Evolutionary conservation across 2,113 vertebrate genomes (phyloP).

Genomic region (Boleophthalmus pectinirostris): DNA sequence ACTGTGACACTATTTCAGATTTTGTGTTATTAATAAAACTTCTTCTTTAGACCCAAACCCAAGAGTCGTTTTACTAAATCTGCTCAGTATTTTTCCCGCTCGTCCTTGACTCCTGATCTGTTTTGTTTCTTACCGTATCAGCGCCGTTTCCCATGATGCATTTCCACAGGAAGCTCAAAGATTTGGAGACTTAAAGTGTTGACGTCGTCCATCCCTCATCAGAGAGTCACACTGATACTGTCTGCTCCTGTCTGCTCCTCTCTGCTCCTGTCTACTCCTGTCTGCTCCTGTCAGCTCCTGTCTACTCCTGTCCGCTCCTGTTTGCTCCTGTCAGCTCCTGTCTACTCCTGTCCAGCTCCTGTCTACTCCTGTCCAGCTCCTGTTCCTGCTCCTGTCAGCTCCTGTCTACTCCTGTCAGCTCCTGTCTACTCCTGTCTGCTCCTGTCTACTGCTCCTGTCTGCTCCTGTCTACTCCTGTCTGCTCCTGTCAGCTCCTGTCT

Average conservation of each 20-base stretch:
- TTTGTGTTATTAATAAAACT: neutral
- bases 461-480: too few relatives aligned
- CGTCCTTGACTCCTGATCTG: neutral
- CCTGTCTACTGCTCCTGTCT: too few relatives aligned
- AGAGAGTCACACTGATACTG: neutral
- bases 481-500: too few relatives aligned
- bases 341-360: too few relatives aligned
- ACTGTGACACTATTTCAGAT: neutral
- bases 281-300: too few relatives aligned
- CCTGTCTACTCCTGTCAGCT: too few relatives aligned
- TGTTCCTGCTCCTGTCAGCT: too few relatives aligned
- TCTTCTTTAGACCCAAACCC: neutral
- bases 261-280: too few relatives aligned
- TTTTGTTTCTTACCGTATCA: neutral
- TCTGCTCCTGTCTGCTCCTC: neutral
- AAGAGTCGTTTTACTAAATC: neutral
- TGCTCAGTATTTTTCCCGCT: neutral
- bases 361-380: too few relatives aligned
- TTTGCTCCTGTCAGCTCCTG: too few relatives aligned
- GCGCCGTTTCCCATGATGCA: conserved; percentile 8
- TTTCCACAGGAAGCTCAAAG: neutral
- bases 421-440: too few relatives aligned
- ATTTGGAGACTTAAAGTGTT: neutral
- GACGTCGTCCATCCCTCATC: neutral
- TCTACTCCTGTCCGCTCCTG: too few relatives aligned